phyloP scores from a whole-genome alignment of 2,888 invertebrate species.

The Ochlodes sylvanus region DNA sequence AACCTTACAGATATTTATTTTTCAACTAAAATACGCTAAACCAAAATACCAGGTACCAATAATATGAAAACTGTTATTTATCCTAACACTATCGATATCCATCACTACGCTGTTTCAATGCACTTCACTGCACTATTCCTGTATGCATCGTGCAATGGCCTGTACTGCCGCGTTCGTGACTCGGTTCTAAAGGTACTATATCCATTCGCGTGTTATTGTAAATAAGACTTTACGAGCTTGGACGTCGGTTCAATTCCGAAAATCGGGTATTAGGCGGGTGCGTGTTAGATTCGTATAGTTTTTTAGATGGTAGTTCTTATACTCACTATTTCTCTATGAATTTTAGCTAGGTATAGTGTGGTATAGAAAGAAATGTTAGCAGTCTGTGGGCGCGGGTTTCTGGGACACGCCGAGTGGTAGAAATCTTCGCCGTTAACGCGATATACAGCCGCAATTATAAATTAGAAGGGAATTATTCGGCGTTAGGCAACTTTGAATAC shows the following conservation, averaged over 20 bases:
- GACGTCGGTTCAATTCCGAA: slow-evolving; percentile 36
- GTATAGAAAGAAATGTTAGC: slow-evolving; percentile 80
- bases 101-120: slow-evolving; percentile 50
- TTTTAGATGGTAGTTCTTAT: slow-evolving; percentile 82
- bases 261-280: slow-evolving; percentile 12
- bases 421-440: slow-evolving; percentile 69
- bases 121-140: slow-evolving; percentile 78
- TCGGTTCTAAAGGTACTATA: slow-evolving; percentile 55
- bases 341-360: slow-evolving; percentile 81
- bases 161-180: slow-evolving; percentile 68
- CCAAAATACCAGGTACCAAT: background rate
- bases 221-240: slow-evolving; percentile 41
- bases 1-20: too few species aligned
- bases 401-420: slow-evolving; percentile 79
- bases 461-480: slow-evolving; percentile 30
- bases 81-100: slow-evolving; percentile 3
- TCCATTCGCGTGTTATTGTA: slow-evolving; percentile 38
- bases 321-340: slow-evolving; percentile 81
- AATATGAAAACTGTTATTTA: background rate
- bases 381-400: slow-evolving; percentile 76
- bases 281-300: slow-evolving; percentile 44
- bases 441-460: slow-evolving; percentile 53
- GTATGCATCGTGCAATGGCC: slow-evolving; percentile 85
- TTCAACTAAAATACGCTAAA: too few species aligned
- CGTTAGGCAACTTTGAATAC: slow-evolving; percentile 3